A percentile compares a stretch with the other conserved stretches of the same genome.
Conservation (phyloP, 2,113 vertebrate genomes). For the Rana temporaria region DNA sequence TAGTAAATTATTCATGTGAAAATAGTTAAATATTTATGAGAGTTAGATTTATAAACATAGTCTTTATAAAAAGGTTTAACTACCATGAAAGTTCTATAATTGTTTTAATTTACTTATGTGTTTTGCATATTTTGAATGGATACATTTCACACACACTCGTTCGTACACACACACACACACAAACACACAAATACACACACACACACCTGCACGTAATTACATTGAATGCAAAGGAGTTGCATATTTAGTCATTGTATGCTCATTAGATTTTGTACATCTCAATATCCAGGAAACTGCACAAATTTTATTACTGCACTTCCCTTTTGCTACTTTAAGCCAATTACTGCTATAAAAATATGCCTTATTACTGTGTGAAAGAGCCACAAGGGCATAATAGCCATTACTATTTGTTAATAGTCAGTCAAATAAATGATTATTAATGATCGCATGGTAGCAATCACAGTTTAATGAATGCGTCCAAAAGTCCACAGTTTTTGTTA, state of each 20-base stretch:
- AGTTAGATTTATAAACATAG: conserved; percentile 37
- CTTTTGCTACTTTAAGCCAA: conserved; percentile 54
- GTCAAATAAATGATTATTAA: conserved; percentile 42
- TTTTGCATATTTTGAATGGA: conserved; percentile 25
- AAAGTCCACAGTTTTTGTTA: not conserved
- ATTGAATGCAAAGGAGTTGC: conserved; percentile 34
- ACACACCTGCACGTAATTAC: conserved; percentile 38
- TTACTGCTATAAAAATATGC: conserved; percentile 47
- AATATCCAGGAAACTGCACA: no score
- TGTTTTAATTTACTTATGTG: conserved; percentile 46
- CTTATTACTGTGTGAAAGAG: conserved; percentile 35
- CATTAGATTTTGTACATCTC: conserved; percentile 7
- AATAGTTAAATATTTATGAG: conserved; percentile 53
- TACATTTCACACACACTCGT: conserved; percentile 18
- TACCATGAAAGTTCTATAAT: conserved; percentile 28
- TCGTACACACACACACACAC: not conserved
- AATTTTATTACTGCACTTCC: no score
- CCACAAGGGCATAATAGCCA: conserved; percentile 22
- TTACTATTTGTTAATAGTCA: conserved; percentile 43
- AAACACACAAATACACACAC: conserved; percentile 13
- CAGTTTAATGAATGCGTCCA: conserved; percentile 15
- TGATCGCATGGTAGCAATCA: conserved; percentile 17
- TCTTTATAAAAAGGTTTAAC: conserved; percentile 49
- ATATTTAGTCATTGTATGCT: conserved; percentile 22
- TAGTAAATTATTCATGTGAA: conserved; percentile 48